phyloP scores from a whole-genome alignment of 2,113 vertebrate species.

The Anser cygnoides region DNA sequence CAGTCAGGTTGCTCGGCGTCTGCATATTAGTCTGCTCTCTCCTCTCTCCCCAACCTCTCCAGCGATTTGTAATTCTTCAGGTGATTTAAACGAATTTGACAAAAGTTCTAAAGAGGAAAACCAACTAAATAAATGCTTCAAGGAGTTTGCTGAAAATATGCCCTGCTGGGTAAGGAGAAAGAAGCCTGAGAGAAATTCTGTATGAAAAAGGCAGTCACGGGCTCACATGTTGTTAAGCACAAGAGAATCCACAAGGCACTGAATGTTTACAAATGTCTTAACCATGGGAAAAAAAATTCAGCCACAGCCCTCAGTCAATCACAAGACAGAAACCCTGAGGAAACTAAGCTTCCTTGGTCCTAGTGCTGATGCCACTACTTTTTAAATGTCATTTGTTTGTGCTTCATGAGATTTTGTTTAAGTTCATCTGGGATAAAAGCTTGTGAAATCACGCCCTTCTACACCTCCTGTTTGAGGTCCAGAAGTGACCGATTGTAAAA shows the following conservation, averaged over 20 bases:
- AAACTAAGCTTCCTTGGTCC: not conserved
- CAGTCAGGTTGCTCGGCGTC: not conserved
- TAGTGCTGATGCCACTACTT: not conserved
- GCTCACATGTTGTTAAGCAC: not conserved
- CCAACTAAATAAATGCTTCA: not conserved
- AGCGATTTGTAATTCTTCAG: not conserved
- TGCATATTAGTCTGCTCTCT: not conserved
- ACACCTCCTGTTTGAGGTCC: not conserved
- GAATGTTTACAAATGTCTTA: not conserved
- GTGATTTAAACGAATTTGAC: not conserved
- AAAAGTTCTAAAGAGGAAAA: not conserved
- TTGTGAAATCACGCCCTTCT: not conserved
- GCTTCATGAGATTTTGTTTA: not conserved
- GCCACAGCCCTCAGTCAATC: fast-evolving
- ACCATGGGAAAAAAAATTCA: not conserved
- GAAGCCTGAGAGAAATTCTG: not conserved
- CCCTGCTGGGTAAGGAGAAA: not conserved
- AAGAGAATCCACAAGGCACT: not conserved
- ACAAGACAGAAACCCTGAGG: not conserved
- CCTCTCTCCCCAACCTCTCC: not conserved
- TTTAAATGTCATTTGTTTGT: not conserved
- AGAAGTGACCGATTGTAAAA: not conserved
- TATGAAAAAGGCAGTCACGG: not conserved
- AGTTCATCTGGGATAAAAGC: not conserved
- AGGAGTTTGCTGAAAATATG: not conserved